Conservation (phyloP, 1,140 invertebrate genomes). For the Radopholus similis region DNA sequence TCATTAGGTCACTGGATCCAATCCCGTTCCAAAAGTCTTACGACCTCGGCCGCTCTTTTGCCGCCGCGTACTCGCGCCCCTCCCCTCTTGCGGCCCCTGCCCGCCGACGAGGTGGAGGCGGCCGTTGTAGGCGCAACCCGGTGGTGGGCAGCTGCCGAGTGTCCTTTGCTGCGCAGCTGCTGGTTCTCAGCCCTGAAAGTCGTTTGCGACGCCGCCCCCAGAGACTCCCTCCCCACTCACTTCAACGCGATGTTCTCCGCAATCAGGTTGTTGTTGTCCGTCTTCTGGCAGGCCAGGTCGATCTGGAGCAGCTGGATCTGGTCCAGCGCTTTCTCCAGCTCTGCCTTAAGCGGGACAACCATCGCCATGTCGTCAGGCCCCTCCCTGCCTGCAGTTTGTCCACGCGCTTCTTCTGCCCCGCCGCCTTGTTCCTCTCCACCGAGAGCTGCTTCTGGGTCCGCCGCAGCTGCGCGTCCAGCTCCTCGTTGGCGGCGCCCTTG, state of each 20-base stretch:
- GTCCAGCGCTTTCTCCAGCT: conserved; percentile 8
- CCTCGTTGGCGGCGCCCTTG: not conserved
- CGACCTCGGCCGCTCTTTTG: not conserved
- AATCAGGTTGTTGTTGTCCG: conserved; percentile 35
- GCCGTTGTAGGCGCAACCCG: not conserved
- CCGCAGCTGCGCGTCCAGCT: conserved; percentile 15
- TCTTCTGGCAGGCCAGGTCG: conserved; percentile 33
- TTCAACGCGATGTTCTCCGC: conserved; percentile 35
- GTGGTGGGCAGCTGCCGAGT: not conserved
- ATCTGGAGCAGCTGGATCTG: conserved; percentile 28
- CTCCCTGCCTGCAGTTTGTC: conserved; percentile 30
- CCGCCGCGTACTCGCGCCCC: not conserved
- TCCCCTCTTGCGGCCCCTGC: not conserved
- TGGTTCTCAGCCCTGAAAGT: conserved; percentile 29
- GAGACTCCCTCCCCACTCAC: not conserved
- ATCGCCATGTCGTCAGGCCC: conserved; percentile 10
- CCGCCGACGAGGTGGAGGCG: not conserved
- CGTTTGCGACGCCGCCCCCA: not conserved
- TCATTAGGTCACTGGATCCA: too few relatives aligned
- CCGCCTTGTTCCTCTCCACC: conserved; percentile 21
- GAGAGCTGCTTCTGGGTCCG: conserved; percentile 17
- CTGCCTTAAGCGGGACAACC: not conserved
- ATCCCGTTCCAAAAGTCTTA: not conserved
- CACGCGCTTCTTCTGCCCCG: conserved; percentile 22
- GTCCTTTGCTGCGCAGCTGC: conserved; percentile 17